These are phyloP conservation scores for Eupeodes latifasciatus DNA, from an alignment of 2,888 invertebrate genomes.

Conservation along the genomic window DNA sequence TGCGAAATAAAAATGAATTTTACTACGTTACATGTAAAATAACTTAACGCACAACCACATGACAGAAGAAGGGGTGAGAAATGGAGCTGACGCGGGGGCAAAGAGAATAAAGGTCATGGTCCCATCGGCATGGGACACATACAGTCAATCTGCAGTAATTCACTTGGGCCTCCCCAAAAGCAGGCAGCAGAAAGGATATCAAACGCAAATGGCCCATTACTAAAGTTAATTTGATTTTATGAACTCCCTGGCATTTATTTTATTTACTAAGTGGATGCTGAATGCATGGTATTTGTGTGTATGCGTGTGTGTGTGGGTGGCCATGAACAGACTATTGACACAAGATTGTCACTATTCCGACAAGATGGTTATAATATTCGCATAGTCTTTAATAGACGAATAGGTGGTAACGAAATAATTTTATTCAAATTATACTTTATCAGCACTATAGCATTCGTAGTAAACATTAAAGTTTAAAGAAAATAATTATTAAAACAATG, in stretches of 20 bases:
- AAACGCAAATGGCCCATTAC: slow-evolving; percentile 73
- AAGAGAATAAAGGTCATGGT: slow-evolving; percentile 52
- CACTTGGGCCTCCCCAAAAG: slow-evolving; percentile 51
- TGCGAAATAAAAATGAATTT: slow-evolving; percentile 70
- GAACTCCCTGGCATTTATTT: slow-evolving; percentile 64
- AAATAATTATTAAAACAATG: neutral
- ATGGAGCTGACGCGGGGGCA: neutral
- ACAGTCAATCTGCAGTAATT: slow-evolving; percentile 72
- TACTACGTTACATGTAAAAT: slow-evolving; percentile 71
- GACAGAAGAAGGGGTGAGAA: neutral
- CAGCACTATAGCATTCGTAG: neutral
- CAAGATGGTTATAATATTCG: slow-evolving; percentile 36
- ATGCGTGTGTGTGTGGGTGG: neutral
- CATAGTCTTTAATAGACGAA: slow-evolving; percentile 11
- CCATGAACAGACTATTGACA: slow-evolving; percentile 19
- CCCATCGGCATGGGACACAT: slow-evolving; percentile 35
- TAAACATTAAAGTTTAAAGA: neutral
- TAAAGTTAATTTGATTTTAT: slow-evolving; percentile 73
- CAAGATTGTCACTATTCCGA: slow-evolving; percentile 34
- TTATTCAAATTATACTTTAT: neutral
- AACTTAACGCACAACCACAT: slow-evolving; percentile 62
- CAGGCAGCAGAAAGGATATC: slow-evolving; percentile 61
- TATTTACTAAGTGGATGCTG: slow-evolving; percentile 57
- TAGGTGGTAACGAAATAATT: neutral
- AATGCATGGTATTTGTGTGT: neutral